A percentile compares a stretch with the other conserved stretches of the same genome.
phyloP scores from a whole-genome alignment of 2,113 vertebrate species.

The Anseranas semipalmata region DNA sequence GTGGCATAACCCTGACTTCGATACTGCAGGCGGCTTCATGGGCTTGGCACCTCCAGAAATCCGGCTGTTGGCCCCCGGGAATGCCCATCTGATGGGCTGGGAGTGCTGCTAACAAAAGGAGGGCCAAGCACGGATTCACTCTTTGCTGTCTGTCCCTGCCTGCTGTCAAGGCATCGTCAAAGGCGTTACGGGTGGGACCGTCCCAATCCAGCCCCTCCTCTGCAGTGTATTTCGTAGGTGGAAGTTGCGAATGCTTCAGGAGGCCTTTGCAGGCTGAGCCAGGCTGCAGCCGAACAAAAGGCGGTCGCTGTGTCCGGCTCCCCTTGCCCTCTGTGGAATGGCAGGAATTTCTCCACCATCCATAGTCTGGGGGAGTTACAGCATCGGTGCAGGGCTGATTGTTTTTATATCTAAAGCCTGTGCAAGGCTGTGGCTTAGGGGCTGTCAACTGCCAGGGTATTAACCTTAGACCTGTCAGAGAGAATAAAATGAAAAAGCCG shows the following conservation, averaged over 20 bases:
- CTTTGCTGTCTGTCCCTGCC: neutral
- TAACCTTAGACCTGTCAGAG: neutral
- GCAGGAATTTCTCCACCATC: conserved; percentile 64
- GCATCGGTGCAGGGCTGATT: neutral
- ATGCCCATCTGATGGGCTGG: too few relatives aligned
- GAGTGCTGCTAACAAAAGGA: neutral
- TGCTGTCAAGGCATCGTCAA: neutral
- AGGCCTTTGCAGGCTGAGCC: neutral
- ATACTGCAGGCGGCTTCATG: too few relatives aligned
- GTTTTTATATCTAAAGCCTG: neutral
- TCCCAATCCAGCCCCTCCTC: neutral
- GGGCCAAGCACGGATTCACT: neutral
- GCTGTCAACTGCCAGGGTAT: neutral
- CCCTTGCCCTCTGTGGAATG: conserved; percentile 65
- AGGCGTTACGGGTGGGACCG: neutral
- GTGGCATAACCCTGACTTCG: too few relatives aligned
- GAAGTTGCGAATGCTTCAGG: neutral
- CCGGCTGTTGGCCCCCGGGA: too few relatives aligned
- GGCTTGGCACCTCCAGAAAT: neutral
- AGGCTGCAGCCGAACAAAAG: conserved; percentile 60
- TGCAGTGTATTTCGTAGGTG: neutral
- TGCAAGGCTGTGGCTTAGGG: neutral
- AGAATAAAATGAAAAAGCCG: neutral
- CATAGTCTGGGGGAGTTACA: conserved; percentile 24
- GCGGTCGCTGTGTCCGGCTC: conserved; percentile 52